phyloP scores from a whole-genome alignment of 2,113 vertebrate species.

The Anolis sagrei region DNA sequence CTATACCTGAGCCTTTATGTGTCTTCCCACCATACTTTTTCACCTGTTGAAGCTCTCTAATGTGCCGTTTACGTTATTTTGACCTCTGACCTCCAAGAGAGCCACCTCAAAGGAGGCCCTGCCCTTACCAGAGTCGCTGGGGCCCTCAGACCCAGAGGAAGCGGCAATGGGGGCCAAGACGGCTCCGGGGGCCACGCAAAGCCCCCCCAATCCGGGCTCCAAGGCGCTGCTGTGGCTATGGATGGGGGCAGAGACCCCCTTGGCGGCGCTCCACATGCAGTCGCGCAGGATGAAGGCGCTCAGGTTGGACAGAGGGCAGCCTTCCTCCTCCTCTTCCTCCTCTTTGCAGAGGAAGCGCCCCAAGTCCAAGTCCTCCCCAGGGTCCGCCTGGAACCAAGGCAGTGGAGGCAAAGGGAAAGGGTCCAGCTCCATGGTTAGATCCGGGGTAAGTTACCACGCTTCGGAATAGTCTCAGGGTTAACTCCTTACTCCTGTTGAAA shows the following conservation, averaged over 20 bases:
- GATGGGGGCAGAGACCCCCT: background rate
- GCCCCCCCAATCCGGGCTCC: constrained; percentile 43
- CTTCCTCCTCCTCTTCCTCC: constrained; percentile 79
- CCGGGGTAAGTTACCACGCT: too few relatives aligned
- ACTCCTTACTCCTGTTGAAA: too few relatives aligned
- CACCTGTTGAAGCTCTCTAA: too few relatives aligned
- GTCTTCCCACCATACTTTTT: too few relatives aligned
- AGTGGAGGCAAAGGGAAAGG: constrained; percentile 76
- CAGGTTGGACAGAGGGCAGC: constrained; percentile 84
- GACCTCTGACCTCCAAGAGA: too few relatives aligned
- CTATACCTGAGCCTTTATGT: too few relatives aligned
- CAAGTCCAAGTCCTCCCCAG: constrained; percentile 90
- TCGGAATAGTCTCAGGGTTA: too few relatives aligned
- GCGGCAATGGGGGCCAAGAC: constrained; percentile 74
- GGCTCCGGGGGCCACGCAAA: constrained; percentile 86
- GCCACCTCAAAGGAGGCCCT: too few relatives aligned
- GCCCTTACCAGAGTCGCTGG: constrained; percentile 92
- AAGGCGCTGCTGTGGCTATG: background rate
- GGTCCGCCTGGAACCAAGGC: constrained; percentile 89
- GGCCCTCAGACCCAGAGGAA: constrained; percentile 90
- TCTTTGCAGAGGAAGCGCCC: constrained; percentile 88
- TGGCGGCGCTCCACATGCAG: constrained; percentile 93
- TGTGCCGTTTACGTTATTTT: too few relatives aligned
- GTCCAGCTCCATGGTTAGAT: constrained; percentile 83
- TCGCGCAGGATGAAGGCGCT: constrained; percentile 92